These are phyloP conservation scores for Hyperoplus immaculatus DNA, from an alignment of 2,797 vertebrate genomes.

Conservation along the genomic window DNA sequence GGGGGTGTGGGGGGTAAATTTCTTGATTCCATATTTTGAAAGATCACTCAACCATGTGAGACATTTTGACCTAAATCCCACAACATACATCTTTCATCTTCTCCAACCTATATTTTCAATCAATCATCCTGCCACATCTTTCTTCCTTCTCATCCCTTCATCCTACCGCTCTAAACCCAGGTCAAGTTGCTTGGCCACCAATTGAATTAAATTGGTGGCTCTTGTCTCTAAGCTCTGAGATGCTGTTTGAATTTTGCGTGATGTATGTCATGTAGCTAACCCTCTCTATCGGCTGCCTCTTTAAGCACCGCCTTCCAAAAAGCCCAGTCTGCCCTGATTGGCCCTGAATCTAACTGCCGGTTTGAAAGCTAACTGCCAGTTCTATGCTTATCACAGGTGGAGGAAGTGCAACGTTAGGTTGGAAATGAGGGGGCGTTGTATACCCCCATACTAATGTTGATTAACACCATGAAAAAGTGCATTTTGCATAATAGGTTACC, in stretches of 20 bases:
- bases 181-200: constrained; percentile 33
- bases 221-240: constrained; percentile 50
- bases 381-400: too few relatives aligned
- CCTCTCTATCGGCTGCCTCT: constrained; percentile 47
- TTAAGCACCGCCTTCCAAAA: too few relatives aligned
- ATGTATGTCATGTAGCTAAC: constrained; percentile 50
- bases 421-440: too few relatives aligned
- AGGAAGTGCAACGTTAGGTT: too few relatives aligned
- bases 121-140: constrained; percentile 45
- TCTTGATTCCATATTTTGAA: constrained; percentile 62
- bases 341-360: too few relatives aligned
- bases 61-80: constrained; percentile 60
- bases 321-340: too few relatives aligned
- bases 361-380: too few relatives aligned
- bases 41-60: constrained; percentile 41
- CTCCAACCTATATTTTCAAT: constrained; percentile 43
- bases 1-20: constrained; percentile 11
- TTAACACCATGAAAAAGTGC: too few relatives aligned
- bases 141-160: constrained; percentile 47
- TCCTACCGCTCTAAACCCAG: constrained; percentile 26
- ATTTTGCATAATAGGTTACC: too few relatives aligned
- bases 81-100: constrained; percentile 48
- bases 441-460: too few relatives aligned
- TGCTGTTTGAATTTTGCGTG: constrained; percentile 47
- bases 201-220: constrained; percentile 58